Conservation (phyloP, 2,797 vertebrate species). For the Anniella stebbinsi region DNA sequence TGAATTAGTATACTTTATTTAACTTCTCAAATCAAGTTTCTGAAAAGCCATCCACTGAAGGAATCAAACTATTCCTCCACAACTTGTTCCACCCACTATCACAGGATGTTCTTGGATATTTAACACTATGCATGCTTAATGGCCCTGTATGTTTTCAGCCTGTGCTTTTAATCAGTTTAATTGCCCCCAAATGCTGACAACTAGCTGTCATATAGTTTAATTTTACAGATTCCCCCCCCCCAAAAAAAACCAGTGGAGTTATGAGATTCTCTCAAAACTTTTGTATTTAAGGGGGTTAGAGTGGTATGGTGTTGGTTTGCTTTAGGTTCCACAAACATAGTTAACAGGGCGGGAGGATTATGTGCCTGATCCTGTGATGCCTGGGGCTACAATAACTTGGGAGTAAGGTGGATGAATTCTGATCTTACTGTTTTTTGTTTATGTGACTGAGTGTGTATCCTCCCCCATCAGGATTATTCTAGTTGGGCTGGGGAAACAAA, state of each 20-base stretch:
- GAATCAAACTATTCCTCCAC: background rate
- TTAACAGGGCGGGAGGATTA: background rate
- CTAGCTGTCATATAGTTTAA: background rate
- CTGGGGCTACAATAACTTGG: too few species aligned
- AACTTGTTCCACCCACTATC: background rate
- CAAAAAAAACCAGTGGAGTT: background rate
- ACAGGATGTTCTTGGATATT: background rate
- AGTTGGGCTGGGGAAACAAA: background rate
- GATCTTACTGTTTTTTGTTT: background rate
- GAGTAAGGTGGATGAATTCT: background rate
- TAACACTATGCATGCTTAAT: background rate
- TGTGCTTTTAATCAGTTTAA: background rate
- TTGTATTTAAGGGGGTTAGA: background rate
- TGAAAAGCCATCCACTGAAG: background rate
- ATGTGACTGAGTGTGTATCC: background rate
- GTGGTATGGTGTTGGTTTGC: background rate
- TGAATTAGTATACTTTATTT: conserved; percentile 7
- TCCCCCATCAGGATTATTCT: background rate
- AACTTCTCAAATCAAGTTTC: conserved; percentile 4
- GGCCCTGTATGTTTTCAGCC: background rate
- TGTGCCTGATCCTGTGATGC: background rate
- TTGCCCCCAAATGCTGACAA: background rate
- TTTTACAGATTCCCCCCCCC: background rate
- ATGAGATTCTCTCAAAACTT: background rate
- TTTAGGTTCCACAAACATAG: background rate